Evolutionary conservation across 2,888 invertebrate species (phyloP).

Genomic region (Oxystoma pomonae): DNA sequence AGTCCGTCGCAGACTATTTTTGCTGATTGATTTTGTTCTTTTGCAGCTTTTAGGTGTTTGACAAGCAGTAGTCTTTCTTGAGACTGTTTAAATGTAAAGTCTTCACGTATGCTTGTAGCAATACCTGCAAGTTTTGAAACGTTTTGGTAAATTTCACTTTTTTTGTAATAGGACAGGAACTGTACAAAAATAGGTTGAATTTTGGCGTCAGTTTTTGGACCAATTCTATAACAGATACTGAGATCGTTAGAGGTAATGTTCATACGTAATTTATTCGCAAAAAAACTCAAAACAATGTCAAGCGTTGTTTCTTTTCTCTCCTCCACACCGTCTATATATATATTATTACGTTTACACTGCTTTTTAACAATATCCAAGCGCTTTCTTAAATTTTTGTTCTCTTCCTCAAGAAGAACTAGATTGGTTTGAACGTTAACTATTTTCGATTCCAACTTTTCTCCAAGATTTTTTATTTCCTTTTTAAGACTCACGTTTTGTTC

Average conservation of each 20-base stretch:
- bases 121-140: not conserved
- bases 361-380: not conserved
- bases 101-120: not conserved
- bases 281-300: not conserved
- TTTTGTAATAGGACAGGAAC: not conserved
- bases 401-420: too few species aligned
- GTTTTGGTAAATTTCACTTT: not conserved
- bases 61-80: not conserved
- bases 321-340: not conserved
- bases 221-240: not conserved
- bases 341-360: not conserved
- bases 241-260: not conserved
- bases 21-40: not conserved
- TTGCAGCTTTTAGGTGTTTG: not conserved
- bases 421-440: too few species aligned
- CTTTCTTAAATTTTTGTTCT: not conserved
- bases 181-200: not conserved
- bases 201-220: not conserved
- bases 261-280: not conserved
- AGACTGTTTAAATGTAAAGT: not conserved
- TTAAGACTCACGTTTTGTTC: too few species aligned
- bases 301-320: not conserved
- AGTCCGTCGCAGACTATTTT: not conserved
- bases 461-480: too few species aligned
- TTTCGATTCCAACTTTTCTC: too few species aligned